Evolutionary conservation across 2,888 invertebrate species (phyloP).

Genomic region (Oligia fasciuncula): DNA sequence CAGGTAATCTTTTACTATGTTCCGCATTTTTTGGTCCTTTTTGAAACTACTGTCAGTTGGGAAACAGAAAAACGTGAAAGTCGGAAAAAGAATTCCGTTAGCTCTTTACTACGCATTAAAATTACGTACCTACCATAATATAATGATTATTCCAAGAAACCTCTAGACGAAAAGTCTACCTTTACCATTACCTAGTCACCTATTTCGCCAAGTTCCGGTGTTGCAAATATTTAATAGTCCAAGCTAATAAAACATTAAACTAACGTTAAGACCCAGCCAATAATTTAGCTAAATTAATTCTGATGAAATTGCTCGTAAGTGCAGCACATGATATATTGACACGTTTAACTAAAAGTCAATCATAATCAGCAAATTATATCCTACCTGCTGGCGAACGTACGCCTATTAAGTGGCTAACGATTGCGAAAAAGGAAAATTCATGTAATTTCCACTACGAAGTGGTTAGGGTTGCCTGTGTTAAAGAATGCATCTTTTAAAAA

Average conservation of each 20-base stretch:
- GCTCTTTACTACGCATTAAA: neutral
- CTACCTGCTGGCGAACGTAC: conserved; percentile 56
- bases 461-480: conserved; percentile 51
- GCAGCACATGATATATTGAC: conserved; percentile 58
- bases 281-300: conserved; percentile 59
- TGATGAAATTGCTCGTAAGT: conserved; percentile 58
- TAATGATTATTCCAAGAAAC: conserved; percentile 17
- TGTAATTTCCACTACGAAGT: conserved; percentile 70
- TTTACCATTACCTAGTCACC: conserved; percentile 38
- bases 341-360: conserved; percentile 58
- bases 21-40: neutral
- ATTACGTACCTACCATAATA: neutral
- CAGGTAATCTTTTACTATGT: neutral
- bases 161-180: conserved; percentile 23
- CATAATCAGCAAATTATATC: conserved; percentile 62
- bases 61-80: neutral
- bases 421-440: conserved; percentile 77
- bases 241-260: conserved; percentile 52
- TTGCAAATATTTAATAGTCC: conserved; percentile 55
- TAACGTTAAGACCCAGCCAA: conserved; percentile 43
- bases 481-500: neutral
- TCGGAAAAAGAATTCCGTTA: neutral
- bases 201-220: conserved; percentile 43
- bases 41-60: neutral
- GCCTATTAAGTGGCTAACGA: conserved; percentile 64